Base-by-base conservation (phyloP, 1,140 invertebrate genomes). In the Brachionus paranguensis region DNA sequence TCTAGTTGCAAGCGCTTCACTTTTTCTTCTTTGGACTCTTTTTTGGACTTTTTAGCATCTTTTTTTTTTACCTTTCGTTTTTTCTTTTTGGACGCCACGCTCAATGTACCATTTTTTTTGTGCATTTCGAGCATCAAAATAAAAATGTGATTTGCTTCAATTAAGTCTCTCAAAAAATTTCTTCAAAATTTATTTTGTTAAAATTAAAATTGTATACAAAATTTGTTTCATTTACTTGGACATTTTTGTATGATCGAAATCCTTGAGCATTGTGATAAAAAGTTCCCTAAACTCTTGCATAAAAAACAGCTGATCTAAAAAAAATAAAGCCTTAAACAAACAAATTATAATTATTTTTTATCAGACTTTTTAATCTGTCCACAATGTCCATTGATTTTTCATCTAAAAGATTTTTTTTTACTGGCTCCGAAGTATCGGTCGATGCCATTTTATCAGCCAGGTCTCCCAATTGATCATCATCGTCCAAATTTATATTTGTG, bases 211-310 rank as follows among this genome's bases (percentile, higher is more conserved):
- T 37, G 33, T 7, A 0, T 7, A 7, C 33, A 37, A 37, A 37
- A 24, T 64, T 70, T n/a, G 4, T 4, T 70, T 29, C 14, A 33
- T 74, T 74, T 74, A 76, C 78, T 81, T 81, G 14, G 78, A 81
- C 78, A 81, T 81, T 68, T 81, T 81, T 37, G 53, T 2, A 41
- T 60, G 53, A 45, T 81, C 78, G 27, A 81, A 81, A 24, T 81
- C 78, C 20, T 47, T 60, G 10, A 81, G 78, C 78, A 81, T 60
- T 8, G 33, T 60, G 8, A 81, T 81, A 68, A 81, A 81, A 10
- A 81, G 37, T 14, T 81, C 78, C n/a, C 78, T 24, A 81, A 81
- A 81, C 20, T 81, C 78, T 81, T 81, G 78, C 41, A 81, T 81
- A 55, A 65, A 81, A 68, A 81, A 81, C 17, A 81, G 17, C 60